Evolutionary conservation across 2,888 invertebrate species (phyloP).

Genomic region (Drosophila colorata): DNA sequence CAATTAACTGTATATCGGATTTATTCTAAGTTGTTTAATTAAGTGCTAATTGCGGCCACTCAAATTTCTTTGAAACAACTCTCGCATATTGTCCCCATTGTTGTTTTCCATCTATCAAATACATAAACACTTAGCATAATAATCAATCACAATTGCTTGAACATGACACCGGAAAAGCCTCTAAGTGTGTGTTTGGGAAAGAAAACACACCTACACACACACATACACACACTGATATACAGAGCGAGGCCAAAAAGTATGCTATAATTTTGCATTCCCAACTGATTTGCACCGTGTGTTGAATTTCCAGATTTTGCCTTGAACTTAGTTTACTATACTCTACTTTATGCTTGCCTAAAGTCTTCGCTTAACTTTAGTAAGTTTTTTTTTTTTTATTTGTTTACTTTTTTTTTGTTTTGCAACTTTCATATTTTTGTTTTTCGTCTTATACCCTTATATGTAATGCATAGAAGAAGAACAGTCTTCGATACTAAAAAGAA

Average conservation of each 20-base stretch:
- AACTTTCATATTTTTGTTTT: no score
- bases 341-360: no score
- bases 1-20: slow-evolving; percentile 12
- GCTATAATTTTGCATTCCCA: slow-evolving; percentile 52
- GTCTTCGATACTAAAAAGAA: no score
- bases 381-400: no score
- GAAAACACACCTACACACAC: background rate
- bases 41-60: slow-evolving; percentile 26
- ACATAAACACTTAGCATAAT: slow-evolving; percentile 51
- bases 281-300: slow-evolving; percentile 25
- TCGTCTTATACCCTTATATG: no score
- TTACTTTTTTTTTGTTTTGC: no score
- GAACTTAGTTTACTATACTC: no score
- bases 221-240: slow-evolving; percentile 2
- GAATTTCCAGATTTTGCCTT: no score
- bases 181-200: background rate
- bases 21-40: slow-evolving; percentile 12
- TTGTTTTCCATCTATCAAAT: slow-evolving; percentile 38
- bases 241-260: slow-evolving; percentile 3
- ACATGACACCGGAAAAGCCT: slow-evolving; percentile 19
- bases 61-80: background rate
- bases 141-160: slow-evolving; percentile 58
- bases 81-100: background rate
- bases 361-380: no score
- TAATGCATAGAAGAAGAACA: no score